These are phyloP conservation scores for Syrista parreyssii DNA, from an alignment of 2,888 invertebrate species.

Conservation along the genomic window DNA sequence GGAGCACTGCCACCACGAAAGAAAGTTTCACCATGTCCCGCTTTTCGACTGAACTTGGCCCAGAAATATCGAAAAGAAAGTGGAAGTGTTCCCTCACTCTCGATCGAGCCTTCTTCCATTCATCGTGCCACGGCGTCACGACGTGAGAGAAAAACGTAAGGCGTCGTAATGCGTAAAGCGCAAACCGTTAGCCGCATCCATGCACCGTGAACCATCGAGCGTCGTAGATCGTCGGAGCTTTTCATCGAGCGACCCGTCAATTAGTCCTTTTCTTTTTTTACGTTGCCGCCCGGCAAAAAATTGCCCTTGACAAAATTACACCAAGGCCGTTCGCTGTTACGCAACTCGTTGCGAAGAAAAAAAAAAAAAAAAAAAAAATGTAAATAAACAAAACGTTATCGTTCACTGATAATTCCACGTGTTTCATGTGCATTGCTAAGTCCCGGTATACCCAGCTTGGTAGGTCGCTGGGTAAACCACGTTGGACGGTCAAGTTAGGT, in stretches of 20 bases:
- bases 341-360: constrained; percentile 31
- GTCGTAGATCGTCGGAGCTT: too few species aligned
- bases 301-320: constrained; percentile 52
- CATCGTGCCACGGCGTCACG: not conserved
- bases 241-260: not conserved
- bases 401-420: constrained; percentile 42
- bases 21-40: constrained; percentile 20
- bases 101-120: constrained; percentile 16
- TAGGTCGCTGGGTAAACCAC: constrained; percentile 45
- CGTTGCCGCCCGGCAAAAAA: constrained; percentile 4
- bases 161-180: not conserved
- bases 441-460: constrained; percentile 28
- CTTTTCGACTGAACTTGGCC: constrained; percentile 50
- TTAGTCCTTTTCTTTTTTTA: not conserved
- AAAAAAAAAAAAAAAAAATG: not conserved
- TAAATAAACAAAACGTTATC: constrained; percentile 28
- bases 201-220: too few species aligned
- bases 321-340: constrained; percentile 51
- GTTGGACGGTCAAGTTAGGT: constrained; percentile 22
- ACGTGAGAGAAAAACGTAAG: not conserved
- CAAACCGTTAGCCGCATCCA: too few species aligned
- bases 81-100: constrained; percentile 41
- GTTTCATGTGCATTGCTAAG: too few species aligned
- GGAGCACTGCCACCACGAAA: constrained; percentile 20
- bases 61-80: constrained; percentile 42